phyloP scores from a whole-genome alignment of 2,113 vertebrate genomes.

The Heterocephalus glaber region DNA sequence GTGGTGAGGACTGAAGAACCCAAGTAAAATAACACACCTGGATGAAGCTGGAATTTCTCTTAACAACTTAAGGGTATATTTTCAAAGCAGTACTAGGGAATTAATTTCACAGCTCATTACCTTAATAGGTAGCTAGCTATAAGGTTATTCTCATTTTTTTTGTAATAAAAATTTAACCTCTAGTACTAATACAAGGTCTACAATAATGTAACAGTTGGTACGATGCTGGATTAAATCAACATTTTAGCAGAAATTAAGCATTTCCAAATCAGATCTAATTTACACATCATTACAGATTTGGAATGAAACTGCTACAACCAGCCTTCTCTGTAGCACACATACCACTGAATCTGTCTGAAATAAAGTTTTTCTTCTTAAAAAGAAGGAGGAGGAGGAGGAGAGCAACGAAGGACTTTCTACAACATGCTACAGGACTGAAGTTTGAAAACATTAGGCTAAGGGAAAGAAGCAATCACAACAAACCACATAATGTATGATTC shows the following conservation, averaged over 20 bases:
- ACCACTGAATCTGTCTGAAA: slow-evolving; percentile 81
- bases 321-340: slow-evolving; percentile 77
- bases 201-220: slow-evolving; percentile 80
- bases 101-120: slow-evolving; percentile 74
- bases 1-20: slow-evolving; percentile 95
- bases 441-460: neutral
- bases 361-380: slow-evolving; percentile 65
- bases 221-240: slow-evolving; percentile 78
- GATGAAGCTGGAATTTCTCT: slow-evolving; percentile 76
- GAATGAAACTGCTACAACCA: slow-evolving; percentile 74
- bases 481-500: neutral
- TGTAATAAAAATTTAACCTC: slow-evolving; percentile 81
- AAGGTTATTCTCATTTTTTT: slow-evolving; percentile 75
- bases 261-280: slow-evolving; percentile 84
- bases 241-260: slow-evolving; percentile 79
- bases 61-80: slow-evolving; percentile 73
- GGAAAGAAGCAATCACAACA: neutral
- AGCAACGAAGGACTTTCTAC: neutral
- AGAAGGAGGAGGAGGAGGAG: neutral
- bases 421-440: neutral
- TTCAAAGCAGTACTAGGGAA: slow-evolving; percentile 68
- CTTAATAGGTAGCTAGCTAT: slow-evolving; percentile 72
- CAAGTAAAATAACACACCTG: slow-evolving; percentile 74
- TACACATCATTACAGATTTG: slow-evolving; percentile 81
- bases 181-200: slow-evolving; percentile 80